Evolutionary conservation across 2,888 invertebrate genomes (phyloP).

Genomic region (Heteromyza rotundicornis): DNA sequence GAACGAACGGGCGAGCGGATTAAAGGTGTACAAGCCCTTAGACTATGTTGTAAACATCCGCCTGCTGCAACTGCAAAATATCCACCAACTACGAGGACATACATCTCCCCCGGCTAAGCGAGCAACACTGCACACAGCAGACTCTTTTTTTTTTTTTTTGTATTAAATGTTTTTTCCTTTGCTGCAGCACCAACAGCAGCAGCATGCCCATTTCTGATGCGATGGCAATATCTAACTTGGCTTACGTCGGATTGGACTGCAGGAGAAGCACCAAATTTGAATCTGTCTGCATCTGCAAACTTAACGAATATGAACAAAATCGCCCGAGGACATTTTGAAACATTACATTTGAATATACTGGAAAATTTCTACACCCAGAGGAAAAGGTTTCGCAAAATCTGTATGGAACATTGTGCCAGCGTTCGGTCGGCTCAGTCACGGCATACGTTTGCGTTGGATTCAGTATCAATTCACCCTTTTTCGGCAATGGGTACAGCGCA

Average conservation of each 20-base stretch:
- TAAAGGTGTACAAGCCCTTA: conserved; percentile 54
- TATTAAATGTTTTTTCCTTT: no score
- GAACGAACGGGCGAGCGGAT: conserved; percentile 46
- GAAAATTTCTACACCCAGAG: background rate
- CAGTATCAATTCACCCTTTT: no score
- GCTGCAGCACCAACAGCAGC: conserved; percentile 23
- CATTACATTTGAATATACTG: conserved; percentile 35
- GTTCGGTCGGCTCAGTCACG: no score
- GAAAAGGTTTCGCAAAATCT: background rate
- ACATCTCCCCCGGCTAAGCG: conserved; percentile 48
- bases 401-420: no score
- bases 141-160: no score
- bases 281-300: conserved; percentile 54
- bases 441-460: no score
- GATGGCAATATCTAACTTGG: no score
- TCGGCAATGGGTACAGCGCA: no score
- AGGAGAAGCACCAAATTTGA: conserved; percentile 46
- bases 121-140: conserved; percentile 43
- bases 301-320: conserved; percentile 54
- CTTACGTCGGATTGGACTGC: conserved; percentile 13
- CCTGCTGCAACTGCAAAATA: conserved; percentile 55
- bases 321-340: conserved; percentile 45
- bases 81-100: conserved; percentile 40
- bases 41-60: conserved; percentile 55
- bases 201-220: no score